Evolutionary conservation across 2,888 invertebrate species (phyloP).

Genomic region (Tipula unca): DNA sequence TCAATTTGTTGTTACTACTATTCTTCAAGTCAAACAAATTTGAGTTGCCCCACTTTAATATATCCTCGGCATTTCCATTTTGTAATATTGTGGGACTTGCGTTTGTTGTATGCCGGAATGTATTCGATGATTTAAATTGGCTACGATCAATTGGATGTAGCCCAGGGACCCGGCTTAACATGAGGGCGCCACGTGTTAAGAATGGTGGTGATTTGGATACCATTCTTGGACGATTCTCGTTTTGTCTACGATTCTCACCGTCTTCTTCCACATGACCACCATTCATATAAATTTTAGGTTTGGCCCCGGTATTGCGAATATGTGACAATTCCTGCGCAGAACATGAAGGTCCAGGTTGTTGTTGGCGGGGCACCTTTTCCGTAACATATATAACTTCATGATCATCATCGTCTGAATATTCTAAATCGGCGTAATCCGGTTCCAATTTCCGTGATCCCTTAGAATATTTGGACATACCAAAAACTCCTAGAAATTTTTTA

Average conservation of each 20-base stretch:
- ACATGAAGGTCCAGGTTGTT: not conserved
- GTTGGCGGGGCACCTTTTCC: not conserved
- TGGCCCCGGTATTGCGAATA: not conserved
- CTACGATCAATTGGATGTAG: slow-evolving; percentile 15
- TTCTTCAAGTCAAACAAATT: slow-evolving; percentile 19
- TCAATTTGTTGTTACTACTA: slow-evolving; percentile 21
- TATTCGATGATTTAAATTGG: not conserved
- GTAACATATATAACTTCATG: not conserved
- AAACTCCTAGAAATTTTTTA: not conserved
- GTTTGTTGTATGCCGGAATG: not conserved
- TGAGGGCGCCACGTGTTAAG: not conserved
- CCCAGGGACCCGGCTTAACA: not conserved
- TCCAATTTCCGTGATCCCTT: slow-evolving; percentile 23
- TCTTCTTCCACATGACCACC: not conserved
- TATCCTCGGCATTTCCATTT: not conserved
- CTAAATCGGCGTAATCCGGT: slow-evolving; percentile 29
- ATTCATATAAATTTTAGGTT: not conserved
- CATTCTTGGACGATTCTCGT: not conserved
- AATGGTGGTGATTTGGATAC: not conserved
- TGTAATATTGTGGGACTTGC: not conserved
- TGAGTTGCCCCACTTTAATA: not conserved
- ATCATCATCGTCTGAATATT: slow-evolving; percentile 38
- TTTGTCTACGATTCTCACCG: not conserved
- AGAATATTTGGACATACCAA: not conserved
- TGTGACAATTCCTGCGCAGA: not conserved